Evolutionary conservation across 64 coral and sea anemone genomes (phyloP), one percentile per base, ranked within the genome.

Genomic region (Porites australiensis): DNA sequence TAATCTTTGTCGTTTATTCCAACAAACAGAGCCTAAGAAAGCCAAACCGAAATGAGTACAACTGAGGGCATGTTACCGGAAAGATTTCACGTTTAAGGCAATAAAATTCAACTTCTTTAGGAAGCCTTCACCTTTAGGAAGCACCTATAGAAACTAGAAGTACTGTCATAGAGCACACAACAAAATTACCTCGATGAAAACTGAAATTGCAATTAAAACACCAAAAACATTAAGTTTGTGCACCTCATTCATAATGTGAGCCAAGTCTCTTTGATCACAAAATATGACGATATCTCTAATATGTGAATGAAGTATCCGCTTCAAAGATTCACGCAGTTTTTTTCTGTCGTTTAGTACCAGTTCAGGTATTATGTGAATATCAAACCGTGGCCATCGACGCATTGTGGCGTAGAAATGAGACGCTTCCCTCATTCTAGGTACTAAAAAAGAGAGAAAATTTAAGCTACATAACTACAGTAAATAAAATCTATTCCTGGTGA

Each of bases 191-290:
- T 57, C 54, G 7, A 57, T 12, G 12, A 57, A 12, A 7, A 57
- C 54, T 9, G 12, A 57, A 57, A 3, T 37, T 37, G 27, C 27
- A 37, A 12, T 57, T 57, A 7, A 57, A 57, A 57, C 54, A 12
- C 12, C 54, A 9, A 57, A 37, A 57, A 57, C 54, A 57, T 57
- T 57, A 57, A 12, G 7, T 57, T 57, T 57, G 54, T 50, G 45
- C 77, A 93, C 91, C 82, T 87, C 72, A 21, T 93, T 87, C 91
- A 93, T 93, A 18, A 93, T 93, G 60, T 70, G 4, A 12, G 73
- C 72, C 27, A 93, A 57, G 74, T 93, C 61, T 55, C 75, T 70
- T n/a, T 93, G 82, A 79, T 87, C 82, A 27, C 91, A 93, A 55
- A 93, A 82, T 21, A 93, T 27, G 23, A 93, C 59, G 11, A 93